These are phyloP conservation scores for Panopea generosa DNA, from an alignment of 2,888 invertebrate species.

Conservation along the genomic window DNA sequence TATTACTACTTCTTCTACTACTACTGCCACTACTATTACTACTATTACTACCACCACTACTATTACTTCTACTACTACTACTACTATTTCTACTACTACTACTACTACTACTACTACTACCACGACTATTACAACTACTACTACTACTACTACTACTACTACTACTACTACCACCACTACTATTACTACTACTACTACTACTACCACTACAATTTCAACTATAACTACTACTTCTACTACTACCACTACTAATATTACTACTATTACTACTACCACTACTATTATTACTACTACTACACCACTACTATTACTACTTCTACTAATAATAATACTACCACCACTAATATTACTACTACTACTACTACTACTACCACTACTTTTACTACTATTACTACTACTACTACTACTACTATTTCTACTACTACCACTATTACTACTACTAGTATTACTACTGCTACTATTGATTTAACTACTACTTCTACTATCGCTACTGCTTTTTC, in stretches of 20 bases:
- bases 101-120: slow-evolving; percentile 39
- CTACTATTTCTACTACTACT: slow-evolving; percentile 32
- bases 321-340: too few relatives aligned
- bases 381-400: slow-evolving; percentile 13
- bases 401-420: slow-evolving; percentile 15
- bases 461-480: not conserved
- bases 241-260: too few relatives aligned
- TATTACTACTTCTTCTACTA: slow-evolving; percentile 30
- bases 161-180: slow-evolving; percentile 41
- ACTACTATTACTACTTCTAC: too few relatives aligned
- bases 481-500: not conserved
- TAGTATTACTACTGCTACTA: slow-evolving; percentile 2
- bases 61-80: slow-evolving; percentile 38
- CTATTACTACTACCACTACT: too few relatives aligned
- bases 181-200: slow-evolving; percentile 35
- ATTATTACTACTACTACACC: too few relatives aligned
- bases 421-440: slow-evolving; percentile 1
- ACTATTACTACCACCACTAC: slow-evolving; percentile 30
- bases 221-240: too few relatives aligned
- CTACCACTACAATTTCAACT: slow-evolving; percentile 1
- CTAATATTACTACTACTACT: too few relatives aligned
- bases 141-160: slow-evolving; percentile 37
- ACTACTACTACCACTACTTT: not conserved
- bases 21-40: slow-evolving; percentile 38
- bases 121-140: slow-evolving; percentile 36